Evolutionary conservation across 2,888 invertebrate genomes (phyloP).

Genomic region (Hedychridium roseum): DNA sequence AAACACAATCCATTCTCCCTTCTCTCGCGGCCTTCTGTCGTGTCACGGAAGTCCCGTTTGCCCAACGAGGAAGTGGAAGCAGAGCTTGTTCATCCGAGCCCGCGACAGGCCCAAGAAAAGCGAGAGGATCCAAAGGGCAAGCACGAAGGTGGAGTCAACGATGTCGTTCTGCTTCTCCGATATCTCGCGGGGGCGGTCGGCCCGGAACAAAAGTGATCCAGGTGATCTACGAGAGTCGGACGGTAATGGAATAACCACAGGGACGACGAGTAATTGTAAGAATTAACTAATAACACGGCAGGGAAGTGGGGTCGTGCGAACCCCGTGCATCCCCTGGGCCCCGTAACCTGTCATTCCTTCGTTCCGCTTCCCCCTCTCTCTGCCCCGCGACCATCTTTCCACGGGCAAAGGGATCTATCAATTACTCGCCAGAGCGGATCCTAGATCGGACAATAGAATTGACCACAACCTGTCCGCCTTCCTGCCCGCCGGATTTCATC

Average conservation of each 20-base stretch:
- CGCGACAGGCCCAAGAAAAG: too few relatives aligned
- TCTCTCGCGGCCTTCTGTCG: too few relatives aligned
- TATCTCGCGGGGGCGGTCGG: not conserved
- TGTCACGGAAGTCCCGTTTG: too few relatives aligned
- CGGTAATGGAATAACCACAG: conserved; percentile 63
- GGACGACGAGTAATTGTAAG: conserved; percentile 63
- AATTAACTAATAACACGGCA: conserved; percentile 62
- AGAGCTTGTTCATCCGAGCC: too few relatives aligned
- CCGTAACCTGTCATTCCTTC: conserved; percentile 60
- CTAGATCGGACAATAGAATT: conserved; percentile 59
- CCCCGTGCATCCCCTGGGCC: conserved; percentile 43
- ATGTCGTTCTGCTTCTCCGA: conserved; percentile 5
- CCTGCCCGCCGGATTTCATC: conserved; percentile 25
- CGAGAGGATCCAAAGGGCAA: conserved; percentile 2
- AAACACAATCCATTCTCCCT: too few relatives aligned
- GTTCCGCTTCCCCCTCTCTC: too few relatives aligned
- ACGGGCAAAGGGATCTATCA: conserved; percentile 57
- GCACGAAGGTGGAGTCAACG: conserved; percentile 11
- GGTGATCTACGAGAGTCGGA: conserved; percentile 47
- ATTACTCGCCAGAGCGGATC: conserved; percentile 58
- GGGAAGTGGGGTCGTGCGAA: conserved; percentile 60
- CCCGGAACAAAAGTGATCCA: conserved; percentile 22
- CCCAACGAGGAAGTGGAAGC: too few relatives aligned
- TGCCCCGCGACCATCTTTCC: conserved; percentile 46
- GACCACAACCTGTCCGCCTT: conserved; percentile 21